phyloP scores from a whole-genome alignment of 2,797 vertebrate genomes.

The Anabacerthia variegaticeps region DNA sequence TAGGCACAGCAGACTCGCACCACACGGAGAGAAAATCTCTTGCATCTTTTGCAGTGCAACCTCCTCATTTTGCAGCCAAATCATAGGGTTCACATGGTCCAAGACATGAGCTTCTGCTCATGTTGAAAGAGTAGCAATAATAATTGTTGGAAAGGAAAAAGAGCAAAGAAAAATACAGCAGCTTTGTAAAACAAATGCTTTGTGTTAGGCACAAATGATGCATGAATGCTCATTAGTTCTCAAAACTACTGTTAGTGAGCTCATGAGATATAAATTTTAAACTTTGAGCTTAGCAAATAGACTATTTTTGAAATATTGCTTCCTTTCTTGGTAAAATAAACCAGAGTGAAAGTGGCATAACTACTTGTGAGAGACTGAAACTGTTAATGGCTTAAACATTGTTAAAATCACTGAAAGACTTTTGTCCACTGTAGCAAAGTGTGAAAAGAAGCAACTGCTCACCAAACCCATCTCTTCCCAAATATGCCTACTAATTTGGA shows the following conservation, averaged over 20 bases:
- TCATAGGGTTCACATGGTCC: conserved; percentile 5
- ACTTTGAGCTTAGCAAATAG: neutral
- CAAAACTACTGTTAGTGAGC: neutral
- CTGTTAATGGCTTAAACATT: neutral
- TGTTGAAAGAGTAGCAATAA: conserved; percentile 12
- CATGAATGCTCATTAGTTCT: conserved; percentile 3
- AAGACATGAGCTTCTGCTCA: conserved; percentile 26
- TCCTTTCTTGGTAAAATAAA: neutral
- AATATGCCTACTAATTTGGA: neutral
- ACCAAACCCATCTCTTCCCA: neutral
- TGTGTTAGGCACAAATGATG: neutral
- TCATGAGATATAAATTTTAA: neutral
- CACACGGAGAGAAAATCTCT: conserved; percentile 28
- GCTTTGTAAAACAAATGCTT: neutral
- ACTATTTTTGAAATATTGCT: neutral
- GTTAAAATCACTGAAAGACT: neutral
- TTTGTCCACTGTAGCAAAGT: neutral
- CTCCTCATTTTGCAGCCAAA: conserved; percentile 22
- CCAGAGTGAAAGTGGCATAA: neutral
- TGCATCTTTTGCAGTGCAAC: conserved; percentile 40
- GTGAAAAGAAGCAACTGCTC: neutral
- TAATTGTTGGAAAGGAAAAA: neutral
- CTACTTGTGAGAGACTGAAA: neutral
- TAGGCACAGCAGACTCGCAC: neutral
- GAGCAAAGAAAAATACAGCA: neutral